These are phyloP conservation scores for Erpornis zantholeuca DNA, from an alignment of 2,113 vertebrate genomes.

Conservation along the genomic window DNA sequence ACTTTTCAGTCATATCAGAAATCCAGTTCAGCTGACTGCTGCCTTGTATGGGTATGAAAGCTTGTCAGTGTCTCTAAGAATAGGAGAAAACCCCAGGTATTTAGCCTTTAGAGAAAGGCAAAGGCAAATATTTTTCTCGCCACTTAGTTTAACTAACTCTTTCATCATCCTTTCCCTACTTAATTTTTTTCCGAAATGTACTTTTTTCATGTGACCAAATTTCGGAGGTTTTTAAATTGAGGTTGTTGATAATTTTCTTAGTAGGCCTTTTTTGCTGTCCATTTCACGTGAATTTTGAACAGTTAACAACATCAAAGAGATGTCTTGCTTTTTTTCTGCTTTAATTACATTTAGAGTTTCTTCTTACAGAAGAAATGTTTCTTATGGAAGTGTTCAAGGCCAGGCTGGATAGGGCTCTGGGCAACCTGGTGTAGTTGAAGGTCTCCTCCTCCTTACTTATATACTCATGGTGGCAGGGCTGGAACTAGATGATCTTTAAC, in stretches of 20 bases:
- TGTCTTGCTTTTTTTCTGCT: background rate
- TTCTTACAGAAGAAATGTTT: background rate
- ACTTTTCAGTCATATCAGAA: background rate
- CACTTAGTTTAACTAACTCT: background rate
- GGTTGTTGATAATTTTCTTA: background rate
- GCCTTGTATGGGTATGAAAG: background rate
- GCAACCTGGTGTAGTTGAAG: background rate
- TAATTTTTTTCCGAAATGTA: background rate
- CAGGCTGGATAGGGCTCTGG: background rate
- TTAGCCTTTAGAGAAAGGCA: background rate
- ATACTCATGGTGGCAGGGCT: background rate
- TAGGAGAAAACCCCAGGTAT: background rate
- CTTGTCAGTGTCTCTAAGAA: background rate
- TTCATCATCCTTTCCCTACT: background rate
- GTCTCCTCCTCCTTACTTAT: no score
- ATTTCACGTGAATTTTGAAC: background rate
- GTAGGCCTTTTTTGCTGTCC: background rate
- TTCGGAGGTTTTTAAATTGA: background rate
- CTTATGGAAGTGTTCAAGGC: background rate
- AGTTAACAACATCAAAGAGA: background rate
- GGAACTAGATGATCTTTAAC: background rate
- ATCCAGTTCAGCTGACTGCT: background rate
- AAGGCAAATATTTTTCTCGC: background rate
- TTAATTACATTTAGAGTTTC: background rate
- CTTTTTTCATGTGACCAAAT: background rate